phyloP scores from a whole-genome alignment of 2,888 invertebrate species.

The Caenorhabditis japonica region DNA sequence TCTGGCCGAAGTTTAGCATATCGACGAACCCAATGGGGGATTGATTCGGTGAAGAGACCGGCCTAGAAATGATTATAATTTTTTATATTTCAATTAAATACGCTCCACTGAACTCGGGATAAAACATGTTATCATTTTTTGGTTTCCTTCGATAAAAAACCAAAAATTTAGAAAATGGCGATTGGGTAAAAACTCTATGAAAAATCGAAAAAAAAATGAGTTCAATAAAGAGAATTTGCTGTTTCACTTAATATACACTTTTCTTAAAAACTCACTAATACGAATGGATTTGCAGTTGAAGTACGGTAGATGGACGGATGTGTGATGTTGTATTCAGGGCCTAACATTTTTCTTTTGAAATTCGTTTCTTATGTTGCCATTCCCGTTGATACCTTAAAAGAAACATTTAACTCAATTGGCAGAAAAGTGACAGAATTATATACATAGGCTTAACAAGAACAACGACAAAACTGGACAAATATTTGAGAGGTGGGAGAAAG shows the following conservation, averaged over 20 bases:
- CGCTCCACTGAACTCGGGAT: too few relatives aligned
- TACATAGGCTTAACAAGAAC: too few relatives aligned
- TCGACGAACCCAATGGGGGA: slow-evolving; percentile 60
- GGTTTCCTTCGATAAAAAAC: background rate
- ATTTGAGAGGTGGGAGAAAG: background rate
- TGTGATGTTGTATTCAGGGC: slow-evolving; percentile 51
- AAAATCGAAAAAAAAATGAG: too few relatives aligned
- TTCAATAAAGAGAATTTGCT: background rate
- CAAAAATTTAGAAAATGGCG: background rate
- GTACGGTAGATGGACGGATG: slow-evolving; percentile 56
- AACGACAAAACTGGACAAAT: slow-evolving; percentile 9
- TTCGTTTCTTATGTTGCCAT: slow-evolving; percentile 41
- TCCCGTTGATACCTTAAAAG: slow-evolving; percentile 15
- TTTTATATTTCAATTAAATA: too few relatives aligned
- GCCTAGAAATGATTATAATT: too few relatives aligned
- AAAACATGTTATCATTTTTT: too few relatives aligned
- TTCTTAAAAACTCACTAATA: slow-evolving; percentile 28
- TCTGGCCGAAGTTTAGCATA: slow-evolving; percentile 66
- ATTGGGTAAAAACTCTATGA: too few relatives aligned
- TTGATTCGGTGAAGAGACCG: slow-evolving; percentile 54
- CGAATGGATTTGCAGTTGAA: slow-evolving; percentile 49
- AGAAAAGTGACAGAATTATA: too few relatives aligned
- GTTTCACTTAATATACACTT: too few relatives aligned
- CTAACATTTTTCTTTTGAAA: slow-evolving; percentile 42
- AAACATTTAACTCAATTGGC: too few relatives aligned